Evolutionary conservation across 2,113 vertebrate genomes (phyloP), one percentile per base, ranked within the genome.

Genomic region (Kryptolebias marmoratus): DNA sequence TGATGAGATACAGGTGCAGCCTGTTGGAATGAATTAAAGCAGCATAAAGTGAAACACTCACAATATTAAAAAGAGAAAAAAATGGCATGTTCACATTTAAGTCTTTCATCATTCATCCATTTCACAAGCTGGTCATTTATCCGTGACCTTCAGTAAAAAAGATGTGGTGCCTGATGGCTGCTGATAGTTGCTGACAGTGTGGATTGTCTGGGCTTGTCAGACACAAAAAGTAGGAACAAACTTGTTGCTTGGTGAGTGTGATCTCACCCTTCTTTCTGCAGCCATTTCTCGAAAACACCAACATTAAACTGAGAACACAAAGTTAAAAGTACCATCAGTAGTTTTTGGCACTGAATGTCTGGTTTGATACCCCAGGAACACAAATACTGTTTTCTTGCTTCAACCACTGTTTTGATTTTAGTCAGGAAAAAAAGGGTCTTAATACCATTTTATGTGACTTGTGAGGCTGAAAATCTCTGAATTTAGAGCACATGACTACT

Each of bases 171-270:
- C 36, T 47, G 68, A 72, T 63, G 72, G 50, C 58, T 64, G 68
- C 57, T 64, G 73, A 62, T 75, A 75, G 56, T 50, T 53, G 73
- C 47, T 67, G 42, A 72, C 53, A 50, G 47, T 8, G 11, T 16
- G 5, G 59, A 67, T 36, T 68, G 76, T 49, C 61, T 70, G 66
- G 66, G 32, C 79, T 83, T 81, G 85, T 77, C 45, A 22, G 53
- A 55, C 36, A 81, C 69, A 62, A 64, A 64, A 64, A 66, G 9
- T 16, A 57, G 50, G 42, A 3, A 63, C 18, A 77, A 53, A 68
- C 36, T 44, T 64, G 44, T 63, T 71, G 44, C 54, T 10, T 11
- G 3, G 15, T 14, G 52, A 79, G 72, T 76, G 68, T 53, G 67
- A 72, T 63, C 11, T 0, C 5, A 12, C 71, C 6, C 60, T 36